Percentiles rank a stretch among this genome's conserved stretches.
Evolutionary conservation across 2,797 vertebrate species (phyloP).

Genomic region (Steatocranus sp.): DNA sequence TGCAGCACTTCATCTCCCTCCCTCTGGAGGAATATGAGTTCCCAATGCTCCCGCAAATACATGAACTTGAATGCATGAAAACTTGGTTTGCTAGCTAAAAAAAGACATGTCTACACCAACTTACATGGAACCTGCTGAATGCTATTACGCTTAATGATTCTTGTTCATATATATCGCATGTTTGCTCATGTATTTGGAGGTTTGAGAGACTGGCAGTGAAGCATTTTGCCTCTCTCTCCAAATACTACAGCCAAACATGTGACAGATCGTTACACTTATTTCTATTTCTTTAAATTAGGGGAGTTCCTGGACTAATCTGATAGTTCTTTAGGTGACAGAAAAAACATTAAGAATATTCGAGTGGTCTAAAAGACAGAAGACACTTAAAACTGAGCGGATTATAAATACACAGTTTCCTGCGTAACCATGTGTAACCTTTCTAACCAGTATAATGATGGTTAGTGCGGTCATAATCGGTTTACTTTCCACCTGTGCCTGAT

Average conservation of each 20-base stretch:
- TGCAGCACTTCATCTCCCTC: background rate
- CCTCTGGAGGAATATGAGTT: background rate
- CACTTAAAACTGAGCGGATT: background rate
- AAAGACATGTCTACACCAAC: background rate
- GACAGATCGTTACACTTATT: background rate
- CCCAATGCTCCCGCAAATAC: fast-evolving
- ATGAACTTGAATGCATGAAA: background rate
- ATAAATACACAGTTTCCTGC: background rate
- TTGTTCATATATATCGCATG: fast-evolving
- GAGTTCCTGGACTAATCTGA: background rate
- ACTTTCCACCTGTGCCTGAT: background rate
- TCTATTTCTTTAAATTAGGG: background rate
- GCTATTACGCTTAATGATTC: fast-evolving
- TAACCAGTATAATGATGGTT: background rate
- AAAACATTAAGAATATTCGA: fast-evolving
- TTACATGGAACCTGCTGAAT: background rate
- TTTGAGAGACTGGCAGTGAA: background rate
- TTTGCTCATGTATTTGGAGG: background rate
- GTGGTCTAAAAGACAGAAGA: background rate
- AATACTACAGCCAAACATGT: background rate
- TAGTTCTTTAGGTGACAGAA: fast-evolving
- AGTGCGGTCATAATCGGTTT: background rate
- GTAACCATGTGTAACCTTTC: background rate
- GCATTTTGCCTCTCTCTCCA: background rate
- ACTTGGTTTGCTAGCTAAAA: background rate